Percentiles rank a stretch among this genome's conserved stretches.
These are phyloP conservation scores for Cerastoderma edule DNA, from an alignment of 2,888 invertebrate genomes.

Conservation along the genomic window DNA sequence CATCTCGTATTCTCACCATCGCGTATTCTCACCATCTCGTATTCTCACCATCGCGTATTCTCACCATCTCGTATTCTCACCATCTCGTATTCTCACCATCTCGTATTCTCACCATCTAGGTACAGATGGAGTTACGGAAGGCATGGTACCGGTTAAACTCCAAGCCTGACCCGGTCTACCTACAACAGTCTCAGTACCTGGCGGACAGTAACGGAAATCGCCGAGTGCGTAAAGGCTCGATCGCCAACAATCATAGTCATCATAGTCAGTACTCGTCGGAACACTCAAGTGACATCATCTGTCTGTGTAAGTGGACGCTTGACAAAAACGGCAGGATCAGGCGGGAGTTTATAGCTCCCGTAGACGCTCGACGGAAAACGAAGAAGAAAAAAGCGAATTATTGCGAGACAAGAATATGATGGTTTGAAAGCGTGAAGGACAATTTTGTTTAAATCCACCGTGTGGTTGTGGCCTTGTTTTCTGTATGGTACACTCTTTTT, in stretches of 20 bases:
- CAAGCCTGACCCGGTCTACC: constrained; percentile 50
- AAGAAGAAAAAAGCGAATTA: constrained; percentile 19
- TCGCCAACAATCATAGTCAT: not conserved
- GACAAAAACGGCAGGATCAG: constrained; percentile 53
- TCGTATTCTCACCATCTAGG: too few relatives aligned
- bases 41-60: too few relatives aligned
- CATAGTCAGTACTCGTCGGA: constrained; percentile 44
- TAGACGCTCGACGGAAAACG: constrained; percentile 9
- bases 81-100: too few relatives aligned
- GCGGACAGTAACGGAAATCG: constrained; percentile 45
- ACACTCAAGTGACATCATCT: constrained; percentile 42
- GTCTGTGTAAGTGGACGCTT: constrained; percentile 60
- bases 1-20: too few relatives aligned
- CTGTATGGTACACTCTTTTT: not conserved
- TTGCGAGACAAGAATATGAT: constrained; percentile 23
- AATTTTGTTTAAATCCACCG: not conserved
- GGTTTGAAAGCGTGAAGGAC: not conserved
- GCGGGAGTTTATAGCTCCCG: constrained; percentile 43
- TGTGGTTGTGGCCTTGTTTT: not conserved
- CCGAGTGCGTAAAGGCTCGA: constrained; percentile 11
- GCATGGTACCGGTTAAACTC: constrained; percentile 63
- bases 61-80: too few relatives aligned
- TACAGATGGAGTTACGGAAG: constrained; percentile 73
- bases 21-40: too few relatives aligned
- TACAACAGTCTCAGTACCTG: constrained; percentile 52